Percentiles rank a stretch among this genome's conserved stretches.
Conservation (phyloP, 2,113 vertebrate genomes). For the Prunella fulvescens region DNA sequence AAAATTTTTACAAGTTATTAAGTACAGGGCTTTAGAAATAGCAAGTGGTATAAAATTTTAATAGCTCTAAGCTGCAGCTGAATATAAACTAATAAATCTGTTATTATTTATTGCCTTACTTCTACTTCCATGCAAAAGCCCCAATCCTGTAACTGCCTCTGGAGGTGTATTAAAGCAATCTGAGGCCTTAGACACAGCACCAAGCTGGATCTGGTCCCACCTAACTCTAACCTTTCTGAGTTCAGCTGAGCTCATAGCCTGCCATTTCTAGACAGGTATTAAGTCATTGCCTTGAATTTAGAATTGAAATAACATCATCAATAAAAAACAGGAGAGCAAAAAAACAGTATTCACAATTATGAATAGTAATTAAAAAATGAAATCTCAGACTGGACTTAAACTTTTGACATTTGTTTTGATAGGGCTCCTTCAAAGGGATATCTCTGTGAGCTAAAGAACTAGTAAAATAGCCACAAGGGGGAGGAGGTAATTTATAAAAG, state of each 20-base stretch:
- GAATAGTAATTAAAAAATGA: not conserved
- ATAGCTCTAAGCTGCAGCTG: not conserved
- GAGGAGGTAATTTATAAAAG: not conserved
- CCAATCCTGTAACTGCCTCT: not conserved
- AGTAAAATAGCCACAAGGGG: not conserved
- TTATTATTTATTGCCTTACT: not conserved
- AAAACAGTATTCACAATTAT: not conserved
- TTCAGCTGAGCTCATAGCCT: not conserved
- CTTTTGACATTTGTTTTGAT: not conserved
- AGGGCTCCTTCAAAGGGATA: not conserved
- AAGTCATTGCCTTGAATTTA: not conserved
- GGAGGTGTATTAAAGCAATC: not conserved
- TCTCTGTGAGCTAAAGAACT: not conserved
- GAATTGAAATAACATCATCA: not conserved
- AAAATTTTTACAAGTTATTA: not conserved
- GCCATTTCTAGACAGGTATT: not conserved
- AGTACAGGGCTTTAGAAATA: not conserved
- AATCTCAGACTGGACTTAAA: not conserved
- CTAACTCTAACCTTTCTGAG: not conserved
- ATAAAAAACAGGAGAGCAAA: not conserved
- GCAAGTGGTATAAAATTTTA: not conserved
- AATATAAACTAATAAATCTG: not conserved
- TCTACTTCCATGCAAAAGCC: not conserved
- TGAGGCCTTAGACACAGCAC: not conserved
- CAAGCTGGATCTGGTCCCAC: not conserved